These are phyloP conservation scores for Nemoura dubitans DNA, from an alignment of 2,888 invertebrate genomes.

Conservation along the genomic window DNA sequence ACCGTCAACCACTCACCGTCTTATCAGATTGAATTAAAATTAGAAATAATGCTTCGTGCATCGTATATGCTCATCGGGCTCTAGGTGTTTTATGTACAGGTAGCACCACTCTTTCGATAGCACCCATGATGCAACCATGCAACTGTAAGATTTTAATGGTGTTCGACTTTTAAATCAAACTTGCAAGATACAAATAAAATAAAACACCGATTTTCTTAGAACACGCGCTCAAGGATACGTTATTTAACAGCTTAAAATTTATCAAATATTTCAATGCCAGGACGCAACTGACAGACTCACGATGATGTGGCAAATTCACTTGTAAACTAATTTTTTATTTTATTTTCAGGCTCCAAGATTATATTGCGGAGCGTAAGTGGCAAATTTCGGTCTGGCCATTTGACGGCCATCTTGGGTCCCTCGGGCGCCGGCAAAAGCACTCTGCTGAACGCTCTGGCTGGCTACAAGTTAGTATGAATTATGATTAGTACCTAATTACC, in stretches of 20 bases:
- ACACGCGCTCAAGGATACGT: not conserved
- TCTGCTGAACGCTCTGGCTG: conserved; percentile 86
- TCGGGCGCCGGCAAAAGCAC: conserved; percentile 94
- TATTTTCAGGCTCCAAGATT: conserved; percentile 74
- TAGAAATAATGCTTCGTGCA: no score
- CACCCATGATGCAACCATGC: no score
- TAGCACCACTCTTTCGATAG: no score
- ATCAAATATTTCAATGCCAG: conserved; percentile 10
- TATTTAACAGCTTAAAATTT: not conserved
- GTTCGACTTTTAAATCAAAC: no score
- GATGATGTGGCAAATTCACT: not conserved
- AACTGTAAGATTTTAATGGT: not conserved
- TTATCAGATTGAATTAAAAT: no score
- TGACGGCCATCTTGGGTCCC: conserved; percentile 92
- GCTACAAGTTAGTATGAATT: conserved; percentile 81
- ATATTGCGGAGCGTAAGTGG: conserved; percentile 85
- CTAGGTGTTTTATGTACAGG: no score
- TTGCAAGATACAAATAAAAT: not conserved
- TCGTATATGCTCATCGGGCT: no score
- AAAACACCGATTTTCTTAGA: not conserved
- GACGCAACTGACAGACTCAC: not conserved
- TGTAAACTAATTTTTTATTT: conserved; percentile 47
- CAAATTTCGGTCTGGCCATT: conserved; percentile 82
- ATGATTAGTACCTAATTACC: no score
- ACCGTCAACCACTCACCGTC: no score